These are phyloP conservation scores for Scaptomyza graminum DNA, from an alignment of 1,140 invertebrate genomes.

Conservation along the genomic window DNA sequence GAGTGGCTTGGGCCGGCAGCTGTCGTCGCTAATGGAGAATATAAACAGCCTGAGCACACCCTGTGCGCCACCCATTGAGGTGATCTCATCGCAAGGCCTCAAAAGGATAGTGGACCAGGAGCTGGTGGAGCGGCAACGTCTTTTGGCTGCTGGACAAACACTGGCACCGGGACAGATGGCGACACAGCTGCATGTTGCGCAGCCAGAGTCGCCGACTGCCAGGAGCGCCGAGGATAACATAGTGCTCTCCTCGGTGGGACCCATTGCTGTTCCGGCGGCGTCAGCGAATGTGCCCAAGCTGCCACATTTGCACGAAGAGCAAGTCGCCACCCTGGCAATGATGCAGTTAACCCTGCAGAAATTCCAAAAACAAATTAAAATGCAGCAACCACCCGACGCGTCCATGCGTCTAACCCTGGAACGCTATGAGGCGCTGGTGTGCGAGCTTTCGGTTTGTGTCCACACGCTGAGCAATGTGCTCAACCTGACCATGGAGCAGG, in stretches of 20 bases:
- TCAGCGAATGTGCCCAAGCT: conserved; percentile 32
- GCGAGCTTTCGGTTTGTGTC: conserved; percentile 47
- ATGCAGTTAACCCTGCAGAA: conserved; percentile 45
- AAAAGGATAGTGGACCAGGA: conserved; percentile 44
- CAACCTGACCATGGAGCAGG: conserved; percentile 69
- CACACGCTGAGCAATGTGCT: conserved; percentile 56
- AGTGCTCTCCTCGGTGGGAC: conserved; percentile 33
- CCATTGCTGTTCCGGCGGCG: conserved; percentile 42
- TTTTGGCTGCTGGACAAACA: neutral
- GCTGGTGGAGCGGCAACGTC: conserved; percentile 43
- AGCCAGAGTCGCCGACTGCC: neutral
- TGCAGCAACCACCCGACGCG: conserved; percentile 8
- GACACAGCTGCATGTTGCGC: conserved; percentile 5
- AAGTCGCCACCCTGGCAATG: conserved; percentile 46
- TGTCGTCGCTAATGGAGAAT: conserved; percentile 34
- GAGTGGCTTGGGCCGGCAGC: conserved; percentile 37
- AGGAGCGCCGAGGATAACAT: neutral
- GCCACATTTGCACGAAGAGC: conserved; percentile 53
- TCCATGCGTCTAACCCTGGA: conserved; percentile 39
- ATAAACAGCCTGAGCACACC: conserved; percentile 37
- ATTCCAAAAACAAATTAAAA: conserved; percentile 20
- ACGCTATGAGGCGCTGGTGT: conserved; percentile 31
- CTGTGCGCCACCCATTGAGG: conserved; percentile 58
- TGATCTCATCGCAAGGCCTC: conserved; percentile 32
- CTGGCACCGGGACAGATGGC: conserved; percentile 21